A percentile compares a stretch with the other conserved stretches of the same genome.
phyloP scores from a whole-genome alignment of 2,888 invertebrate species.

The Drosophila cognata region DNA sequence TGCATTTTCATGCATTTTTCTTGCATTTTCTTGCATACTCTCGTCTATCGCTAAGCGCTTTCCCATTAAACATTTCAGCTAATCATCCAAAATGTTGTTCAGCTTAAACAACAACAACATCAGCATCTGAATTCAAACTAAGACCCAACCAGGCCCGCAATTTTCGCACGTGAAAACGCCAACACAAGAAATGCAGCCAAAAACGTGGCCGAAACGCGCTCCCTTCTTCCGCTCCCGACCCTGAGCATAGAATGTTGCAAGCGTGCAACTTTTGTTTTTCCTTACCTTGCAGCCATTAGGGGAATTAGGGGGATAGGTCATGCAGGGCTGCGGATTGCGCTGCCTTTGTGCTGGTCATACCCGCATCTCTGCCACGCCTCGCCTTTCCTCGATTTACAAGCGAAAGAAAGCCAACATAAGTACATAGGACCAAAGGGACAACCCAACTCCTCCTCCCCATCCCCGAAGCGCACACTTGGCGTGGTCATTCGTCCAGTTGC shows the following conservation, averaged over 20 bases:
- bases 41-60: conserved; percentile 49
- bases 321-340: conserved; percentile 10
- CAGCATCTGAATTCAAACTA: conserved; percentile 28
- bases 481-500: conserved; percentile 67
- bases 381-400: conserved; percentile 15
- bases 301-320: not conserved
- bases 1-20: conserved; percentile 22
- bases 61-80: conserved; percentile 50
- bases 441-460: not conserved
- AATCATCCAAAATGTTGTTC: conserved; percentile 54
- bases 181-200: conserved; percentile 26
- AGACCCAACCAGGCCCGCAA: conserved; percentile 38
- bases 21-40: conserved; percentile 51
- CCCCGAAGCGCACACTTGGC: conserved; percentile 53
- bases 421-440: conserved; percentile 15
- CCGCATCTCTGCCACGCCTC: conserved; percentile 29
- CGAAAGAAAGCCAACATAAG: conserved; percentile 40
- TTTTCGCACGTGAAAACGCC: conserved; percentile 47
- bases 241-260: conserved; percentile 27
- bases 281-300: not conserved
- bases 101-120: conserved; percentile 13
- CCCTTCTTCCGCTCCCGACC: not conserved
- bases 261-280: conserved; percentile 53
- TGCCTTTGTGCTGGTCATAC: conserved; percentile 33
- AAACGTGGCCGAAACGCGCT: conserved; percentile 13